Base-by-base conservation (phyloP, 2,888 invertebrate species). In the Diaphora mendica region DNA sequence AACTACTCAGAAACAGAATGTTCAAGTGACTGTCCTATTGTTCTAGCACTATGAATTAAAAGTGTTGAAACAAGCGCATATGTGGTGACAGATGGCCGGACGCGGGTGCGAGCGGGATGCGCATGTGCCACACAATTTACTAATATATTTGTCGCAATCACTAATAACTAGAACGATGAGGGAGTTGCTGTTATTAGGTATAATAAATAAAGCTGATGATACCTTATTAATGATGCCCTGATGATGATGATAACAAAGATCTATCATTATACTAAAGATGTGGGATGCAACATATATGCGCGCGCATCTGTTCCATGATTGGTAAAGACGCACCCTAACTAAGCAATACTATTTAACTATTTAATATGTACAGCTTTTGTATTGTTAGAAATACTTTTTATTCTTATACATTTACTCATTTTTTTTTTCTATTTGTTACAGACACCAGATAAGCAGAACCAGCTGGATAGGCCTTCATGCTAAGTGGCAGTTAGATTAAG, bases 391-490 rank as follows among this genome's bases (percentile, higher is more conserved):
- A 42, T 42, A 70, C 55, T 39, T 70, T 72, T 65, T 73, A 71
- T 76, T 76, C 42, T 68, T 69, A 77, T 73, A 42, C 72, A 59
- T 75, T 70, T 86, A 86, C 89, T 93, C n/a, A 79, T 93, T 81
- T 64, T 81, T 72, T 70, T 55, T 84, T 87, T 90, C 89, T 86
- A 80, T 86, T 96, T 96, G 95, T 97, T 97, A 88, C 97, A 97
- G 97, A 96, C 96, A 82, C 96, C 96, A 85, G 97, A 97, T 89
- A 97, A 97, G 90, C 95, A 96, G 87, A 96, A 96, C 85, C 96
- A 96, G 79, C 96, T 96, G 74, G 97, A 97, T 90, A 96, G 96
- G 93, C 94, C 96, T 82, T 92, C 94, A 82, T 95, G 95, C 87
- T 95, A 94, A 91, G 87, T 89, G 90, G 82, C 86, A 76, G 71